Evolutionary conservation across 1,140 invertebrate genomes (phyloP), one percentile per base, ranked within the genome.

Genomic region (Plodia interpunctella): DNA sequence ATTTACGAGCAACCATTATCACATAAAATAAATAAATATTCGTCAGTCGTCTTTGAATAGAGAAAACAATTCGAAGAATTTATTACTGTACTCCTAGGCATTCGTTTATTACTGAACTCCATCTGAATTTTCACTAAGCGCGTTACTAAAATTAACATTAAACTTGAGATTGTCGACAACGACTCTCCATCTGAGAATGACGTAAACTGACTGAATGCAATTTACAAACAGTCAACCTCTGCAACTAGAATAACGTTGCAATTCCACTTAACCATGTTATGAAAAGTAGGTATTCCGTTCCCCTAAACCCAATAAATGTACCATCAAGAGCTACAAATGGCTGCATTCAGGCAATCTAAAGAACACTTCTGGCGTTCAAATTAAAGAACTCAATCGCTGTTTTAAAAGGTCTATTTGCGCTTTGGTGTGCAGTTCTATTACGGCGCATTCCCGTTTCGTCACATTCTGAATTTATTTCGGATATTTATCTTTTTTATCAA

Each of bases 351-450:
- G 38, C 38, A 44, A 38, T 44, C 38, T 15, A 17, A 3, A 35
- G 13, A 6, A 5, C 13, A 5, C 38, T 44, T 44, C 38, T 15
- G 38, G 38, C 38, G 38, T 44, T 6, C 38, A 44, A 44, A 44
- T 35, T 35, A 35, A 15, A 44, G n/a, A 44, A 44, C 38, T 44
- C 38, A 44, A 44, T 44, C 38, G 38, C 5, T 44, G 10, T 44
- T 44, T 44, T 44, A 44, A 44, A 44, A 44, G 38, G 38, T 44
- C 38, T 44, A 15, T 44, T 44, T 44, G 38, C 15, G 38, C 32
- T 9, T 35, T 13, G 32, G 9, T 9, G 32, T 35, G 2, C 13
- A 35, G 32, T 35, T 9, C 32, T 1, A 1, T 9, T 9, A 44
- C n/a, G 38, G 2, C 10, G 2, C 6, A 10, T 44, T 44, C 38